phyloP scores from a whole-genome alignment of 64 coral and sea anemone species.

The Porites australiensis region DNA sequence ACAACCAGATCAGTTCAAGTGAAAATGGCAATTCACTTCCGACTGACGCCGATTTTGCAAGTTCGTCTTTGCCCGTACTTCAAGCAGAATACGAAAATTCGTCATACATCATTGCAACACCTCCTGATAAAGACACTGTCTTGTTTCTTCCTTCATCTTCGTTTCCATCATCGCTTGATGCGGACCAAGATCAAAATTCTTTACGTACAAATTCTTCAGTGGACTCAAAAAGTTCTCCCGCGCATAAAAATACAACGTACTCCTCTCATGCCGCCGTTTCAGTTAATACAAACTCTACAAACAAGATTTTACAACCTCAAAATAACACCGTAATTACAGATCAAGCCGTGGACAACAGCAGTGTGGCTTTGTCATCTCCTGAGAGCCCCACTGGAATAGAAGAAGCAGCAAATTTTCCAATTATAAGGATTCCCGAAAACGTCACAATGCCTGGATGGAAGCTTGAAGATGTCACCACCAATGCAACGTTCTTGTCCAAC shows the following conservation, averaged over 20 bases:
- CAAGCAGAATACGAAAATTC: constrained; percentile 35
- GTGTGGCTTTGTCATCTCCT: background rate
- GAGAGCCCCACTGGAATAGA: background rate
- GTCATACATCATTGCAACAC: constrained; percentile 40
- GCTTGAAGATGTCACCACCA: constrained; percentile 1
- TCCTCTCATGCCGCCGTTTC: background rate
- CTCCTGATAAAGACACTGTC: constrained; percentile 38
- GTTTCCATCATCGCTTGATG: background rate
- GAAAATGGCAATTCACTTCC: background rate
- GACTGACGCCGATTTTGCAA: background rate
- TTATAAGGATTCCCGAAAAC: constrained; percentile 1
- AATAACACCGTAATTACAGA: background rate
- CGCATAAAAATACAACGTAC: background rate
- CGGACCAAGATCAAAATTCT: background rate
- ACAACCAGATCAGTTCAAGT: too few species aligned
- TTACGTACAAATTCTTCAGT: background rate
- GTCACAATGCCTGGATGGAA: constrained; percentile 10
- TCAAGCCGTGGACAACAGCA: background rate
- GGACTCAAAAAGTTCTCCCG: background rate
- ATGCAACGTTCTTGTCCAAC: background rate
- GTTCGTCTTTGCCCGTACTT: background rate
- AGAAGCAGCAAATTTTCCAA: background rate
- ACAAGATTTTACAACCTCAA: background rate
- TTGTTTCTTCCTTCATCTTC: constrained; percentile 36
- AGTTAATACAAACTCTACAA: background rate